Evolutionary conservation across 2,888 invertebrate genomes (phyloP), one percentile per base, ranked within the genome.

Genomic region (Andrena bucephala): DNA sequence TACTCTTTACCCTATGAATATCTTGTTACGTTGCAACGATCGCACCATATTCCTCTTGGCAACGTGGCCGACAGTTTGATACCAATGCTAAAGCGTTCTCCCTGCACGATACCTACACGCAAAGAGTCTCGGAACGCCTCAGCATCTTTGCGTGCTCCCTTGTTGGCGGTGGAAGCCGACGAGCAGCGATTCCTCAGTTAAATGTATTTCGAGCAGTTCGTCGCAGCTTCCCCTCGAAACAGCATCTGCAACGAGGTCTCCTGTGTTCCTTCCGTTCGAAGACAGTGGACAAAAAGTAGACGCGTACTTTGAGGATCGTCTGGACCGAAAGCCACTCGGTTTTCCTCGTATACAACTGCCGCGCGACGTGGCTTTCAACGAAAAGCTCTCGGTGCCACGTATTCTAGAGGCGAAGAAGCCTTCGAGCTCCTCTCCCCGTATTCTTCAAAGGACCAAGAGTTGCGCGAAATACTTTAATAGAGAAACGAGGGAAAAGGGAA

Each of bases 161-260:
- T 27, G 10, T 13, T 67, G 7, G n/a, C n/a, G 4, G 16, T 54
- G 16, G 8, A 60, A 67, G 62, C 36, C 67, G 72, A 59, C 70
- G 68, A 69, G 68, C 27, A 50, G 68, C 73, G 60, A 79, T 84
- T 81, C 42, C 71, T 50, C 54, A 75, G 76, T 79, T 84, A 86
- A 84, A 84, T 84, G 87, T 72, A 86, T 84, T 75, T 75, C 69
- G 31, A 79, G 77, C 10, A 42, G 71, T 70, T 72, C 67, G 63
- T 52, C 60, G 70, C 60, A 70, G 84, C 52, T 77, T 79, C 62
- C 57, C 62, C 77, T 69, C 62, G 78, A 50, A 75, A 76, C 74
- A 33, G 59, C 67, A 60, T 74, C 68, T 24, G 42, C 63, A 27
- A 68, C 29, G 48, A 42, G 63, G 48, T 54, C 33, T 20, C 62